Base-by-base conservation (phyloP, 2,888 invertebrate species). In the Lasioglossum calceatum region DNA sequence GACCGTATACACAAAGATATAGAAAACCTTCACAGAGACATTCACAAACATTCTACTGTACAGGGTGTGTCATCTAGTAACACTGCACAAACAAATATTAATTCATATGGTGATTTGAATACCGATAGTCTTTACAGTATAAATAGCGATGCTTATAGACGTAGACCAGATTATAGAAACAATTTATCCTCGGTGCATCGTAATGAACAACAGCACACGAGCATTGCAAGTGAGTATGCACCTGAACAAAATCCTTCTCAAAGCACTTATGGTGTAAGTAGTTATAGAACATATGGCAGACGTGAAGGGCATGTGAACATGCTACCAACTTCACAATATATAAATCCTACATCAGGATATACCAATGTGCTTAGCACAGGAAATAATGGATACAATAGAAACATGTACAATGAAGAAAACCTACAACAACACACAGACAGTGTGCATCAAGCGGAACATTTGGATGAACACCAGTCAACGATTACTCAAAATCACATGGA, bases 1-100 rank as follows among this genome's bases (percentile, higher is more conserved):
- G 67, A 71, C 0, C 67, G 86, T 19, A 12, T 91, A 50, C 84
- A 88, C 2, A 75, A 14, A 16, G 47, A 87, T 42, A 42, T 91
- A 39, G 85, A 89, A 2, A 84, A 85, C 0, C 12, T 90, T 4
- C 85, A 89, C 2, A 54, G 58, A 61, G 75, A 91, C 36, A 36
- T 36, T 42, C 44, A 44, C 12, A 64, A 32, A 36, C 36, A 36
- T 36, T 36, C 36, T 87, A 79, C 70, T 50, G 72, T 36, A 12
- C 73, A 58, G 42, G 79, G 73, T 8, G 61, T 75, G 5, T 64
- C 74, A 70, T 27, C 87, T 36, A 77, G 54, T 10, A 79, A 82
- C 23, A 71, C 39, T 12, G 82, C 23, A 32, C 61, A 82, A 39
- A 70, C 81, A 19, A 72, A 83, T 73, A 7, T 77, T 39, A 76